phyloP scores from a whole-genome alignment of 2,888 invertebrate species.

The Eulithis testata region DNA sequence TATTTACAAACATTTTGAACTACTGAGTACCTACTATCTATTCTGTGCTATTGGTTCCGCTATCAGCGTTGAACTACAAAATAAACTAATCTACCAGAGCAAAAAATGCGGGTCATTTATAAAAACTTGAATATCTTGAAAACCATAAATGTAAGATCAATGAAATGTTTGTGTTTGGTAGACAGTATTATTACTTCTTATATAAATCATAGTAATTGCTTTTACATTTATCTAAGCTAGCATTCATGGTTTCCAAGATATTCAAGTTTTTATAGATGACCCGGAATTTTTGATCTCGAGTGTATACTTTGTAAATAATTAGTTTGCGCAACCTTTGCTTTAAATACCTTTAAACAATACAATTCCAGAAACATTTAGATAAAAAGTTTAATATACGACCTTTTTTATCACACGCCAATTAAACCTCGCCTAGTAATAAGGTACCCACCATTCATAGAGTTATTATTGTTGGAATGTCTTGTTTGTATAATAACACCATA shows the following conservation, averaged over 20 bases:
- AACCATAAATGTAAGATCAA: no score
- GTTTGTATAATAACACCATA: slow-evolving; percentile 60
- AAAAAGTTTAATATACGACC: slow-evolving; percentile 19
- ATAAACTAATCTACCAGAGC: background rate
- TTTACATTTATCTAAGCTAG: no score
- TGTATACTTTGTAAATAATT: no score
- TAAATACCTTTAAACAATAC: slow-evolving; percentile 20
- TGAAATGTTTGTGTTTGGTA: no score
- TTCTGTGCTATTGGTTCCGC: background rate
- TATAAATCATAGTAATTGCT: no score
- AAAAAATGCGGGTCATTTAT: no score
- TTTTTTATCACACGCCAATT: slow-evolving; percentile 41
- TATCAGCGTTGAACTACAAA: background rate
- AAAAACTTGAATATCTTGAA: no score
- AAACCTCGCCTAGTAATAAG: slow-evolving; percentile 37
- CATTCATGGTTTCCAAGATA: no score
- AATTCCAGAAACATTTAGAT: slow-evolving; percentile 16
- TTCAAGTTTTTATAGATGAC: background rate
- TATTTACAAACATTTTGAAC: no score
- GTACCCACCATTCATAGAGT: slow-evolving; percentile 34
- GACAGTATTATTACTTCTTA: no score
- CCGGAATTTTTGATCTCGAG: no score
- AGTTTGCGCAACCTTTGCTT: background rate
- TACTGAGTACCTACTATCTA: no score
- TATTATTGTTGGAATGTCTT: slow-evolving; percentile 47